phyloP scores from a whole-genome alignment of 2,113 vertebrate species.

The Antidorcas marsupialis region DNA sequence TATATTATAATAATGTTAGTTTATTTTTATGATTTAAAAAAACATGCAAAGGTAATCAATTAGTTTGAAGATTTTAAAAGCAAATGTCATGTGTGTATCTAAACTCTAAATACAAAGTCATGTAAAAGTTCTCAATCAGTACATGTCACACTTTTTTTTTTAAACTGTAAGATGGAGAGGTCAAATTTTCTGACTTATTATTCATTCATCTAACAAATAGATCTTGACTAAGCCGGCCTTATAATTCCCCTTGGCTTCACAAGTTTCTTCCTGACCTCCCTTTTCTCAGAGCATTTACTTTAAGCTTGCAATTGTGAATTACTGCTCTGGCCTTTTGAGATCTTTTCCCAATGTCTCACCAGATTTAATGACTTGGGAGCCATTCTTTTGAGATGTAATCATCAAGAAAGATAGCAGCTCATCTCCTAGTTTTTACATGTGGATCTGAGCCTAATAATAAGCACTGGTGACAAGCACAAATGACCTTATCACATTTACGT shows the following conservation, averaged over 20 bases:
- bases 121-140: background rate
- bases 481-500: background rate
- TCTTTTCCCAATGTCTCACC: background rate
- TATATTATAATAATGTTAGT: background rate
- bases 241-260: background rate
- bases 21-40: conserved; percentile 1
- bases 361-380: background rate
- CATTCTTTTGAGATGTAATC: background rate
- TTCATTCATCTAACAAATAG: background rate
- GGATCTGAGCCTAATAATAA: background rate
- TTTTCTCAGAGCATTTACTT: background rate
- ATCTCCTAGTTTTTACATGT: background rate
- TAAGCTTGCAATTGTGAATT: background rate
- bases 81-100: background rate
- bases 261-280: background rate
- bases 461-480: background rate
- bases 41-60: background rate
- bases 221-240: background rate
- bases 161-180: background rate
- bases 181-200: background rate
- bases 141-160: background rate
- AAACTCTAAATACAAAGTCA: background rate
- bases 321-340: background rate
- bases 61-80: background rate
- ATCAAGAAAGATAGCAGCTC: background rate